phyloP scores from a whole-genome alignment of 1,140 invertebrate species.

The Psix sp. region DNA sequence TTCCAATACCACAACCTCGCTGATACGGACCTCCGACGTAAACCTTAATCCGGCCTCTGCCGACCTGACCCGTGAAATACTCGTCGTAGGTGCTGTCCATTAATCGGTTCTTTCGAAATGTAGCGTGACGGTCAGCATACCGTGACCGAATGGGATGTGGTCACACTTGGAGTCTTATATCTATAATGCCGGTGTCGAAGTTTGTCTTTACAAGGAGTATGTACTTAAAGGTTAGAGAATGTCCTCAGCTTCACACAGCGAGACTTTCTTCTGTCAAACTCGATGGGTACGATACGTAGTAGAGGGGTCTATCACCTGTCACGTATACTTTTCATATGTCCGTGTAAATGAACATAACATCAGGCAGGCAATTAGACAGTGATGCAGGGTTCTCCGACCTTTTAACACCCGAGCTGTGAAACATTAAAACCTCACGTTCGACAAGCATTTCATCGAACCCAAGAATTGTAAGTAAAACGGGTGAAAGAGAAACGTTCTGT shows the following conservation, averaged over 20 bases:
- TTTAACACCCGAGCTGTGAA: too few relatives aligned
- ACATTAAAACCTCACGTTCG: too few relatives aligned
- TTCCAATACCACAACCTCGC: constrained; percentile 43
- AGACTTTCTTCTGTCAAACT: constrained; percentile 12
- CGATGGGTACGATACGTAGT: constrained; percentile 28
- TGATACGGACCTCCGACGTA: constrained; percentile 23
- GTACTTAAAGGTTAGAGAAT: constrained; percentile 30
- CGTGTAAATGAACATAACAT: constrained; percentile 51
- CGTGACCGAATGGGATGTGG: constrained; percentile 35
- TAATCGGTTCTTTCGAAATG: constrained; percentile 34
- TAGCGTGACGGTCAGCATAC: constrained; percentile 40
- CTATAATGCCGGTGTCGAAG: constrained; percentile 35
- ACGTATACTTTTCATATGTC: constrained; percentile 52
- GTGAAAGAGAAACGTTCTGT: too few relatives aligned
- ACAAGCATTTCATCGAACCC: not conserved
- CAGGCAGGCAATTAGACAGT: constrained; percentile 10
- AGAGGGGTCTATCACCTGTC: constrained; percentile 49
- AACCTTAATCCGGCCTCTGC: constrained; percentile 18
- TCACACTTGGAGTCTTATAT: constrained; percentile 45
- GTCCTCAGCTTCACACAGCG: constrained; percentile 4
- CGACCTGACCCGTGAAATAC: constrained; percentile 11
- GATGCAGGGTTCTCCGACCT: constrained; percentile 2
- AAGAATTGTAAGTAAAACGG: too few relatives aligned
- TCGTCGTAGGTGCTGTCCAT: not conserved
- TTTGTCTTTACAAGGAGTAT: constrained; percentile 23